These are phyloP conservation scores for Ethmia dodecea DNA, from an alignment of 2,888 invertebrate genomes.

Conservation along the genomic window DNA sequence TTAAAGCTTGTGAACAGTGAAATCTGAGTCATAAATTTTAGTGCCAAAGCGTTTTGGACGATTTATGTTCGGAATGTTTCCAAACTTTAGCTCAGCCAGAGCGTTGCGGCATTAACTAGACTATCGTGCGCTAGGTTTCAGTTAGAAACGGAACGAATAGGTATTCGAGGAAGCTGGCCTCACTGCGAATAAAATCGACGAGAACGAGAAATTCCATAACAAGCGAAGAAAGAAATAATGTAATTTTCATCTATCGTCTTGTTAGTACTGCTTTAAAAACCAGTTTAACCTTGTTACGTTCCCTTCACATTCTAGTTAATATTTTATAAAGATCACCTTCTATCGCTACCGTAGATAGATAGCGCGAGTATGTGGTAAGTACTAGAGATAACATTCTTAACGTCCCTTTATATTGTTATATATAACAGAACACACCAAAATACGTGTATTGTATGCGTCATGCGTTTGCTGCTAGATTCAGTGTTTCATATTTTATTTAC, in stretches of 20 bases:
- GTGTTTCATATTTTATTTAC: slow-evolving; percentile 15
- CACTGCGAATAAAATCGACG: no score
- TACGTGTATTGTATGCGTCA: no score
- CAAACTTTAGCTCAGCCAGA: slow-evolving; percentile 28
- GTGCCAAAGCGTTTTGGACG: slow-evolving; percentile 37
- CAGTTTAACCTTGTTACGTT: slow-evolving; percentile 21
- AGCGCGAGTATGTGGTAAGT: slow-evolving; percentile 4
- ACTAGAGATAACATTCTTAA: slow-evolving; percentile 1
- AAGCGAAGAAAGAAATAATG: not conserved
- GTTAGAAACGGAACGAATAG: no score
- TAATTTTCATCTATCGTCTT: slow-evolving; percentile 5
- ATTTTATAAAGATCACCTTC: slow-evolving; percentile 16
- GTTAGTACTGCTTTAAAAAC: slow-evolving; percentile 8
- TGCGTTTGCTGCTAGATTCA: no score
- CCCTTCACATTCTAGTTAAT: slow-evolving; percentile 15
- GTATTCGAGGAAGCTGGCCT: no score
- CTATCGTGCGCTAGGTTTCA: no score
- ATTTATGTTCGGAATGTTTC: slow-evolving; percentile 48
- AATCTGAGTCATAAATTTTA: slow-evolving; percentile 47
- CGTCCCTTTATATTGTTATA: no score
- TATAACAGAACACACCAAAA: no score
- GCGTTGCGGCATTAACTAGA: slow-evolving; percentile 23
- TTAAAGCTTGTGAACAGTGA: slow-evolving; percentile 32
- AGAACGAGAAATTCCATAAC: no score
- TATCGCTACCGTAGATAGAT: slow-evolving; percentile 11